Evolutionary conservation across 2,113 vertebrate genomes (phyloP), one percentile per base, ranked within the genome.

Genomic region (Merops nubicus): DNA sequence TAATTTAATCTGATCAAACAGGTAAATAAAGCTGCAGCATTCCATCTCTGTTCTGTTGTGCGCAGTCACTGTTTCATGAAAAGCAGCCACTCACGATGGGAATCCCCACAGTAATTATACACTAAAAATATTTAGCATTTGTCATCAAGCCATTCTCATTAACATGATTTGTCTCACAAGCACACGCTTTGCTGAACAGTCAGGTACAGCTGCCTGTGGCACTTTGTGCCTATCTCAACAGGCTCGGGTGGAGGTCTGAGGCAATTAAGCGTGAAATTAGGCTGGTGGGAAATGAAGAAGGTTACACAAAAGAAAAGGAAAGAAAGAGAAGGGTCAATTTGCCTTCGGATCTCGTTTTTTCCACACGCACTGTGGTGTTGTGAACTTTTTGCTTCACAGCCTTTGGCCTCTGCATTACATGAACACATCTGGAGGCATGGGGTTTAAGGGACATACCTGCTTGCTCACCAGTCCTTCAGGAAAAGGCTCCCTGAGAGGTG

Each of bases 1-100:
- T 67, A 81, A 91, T 88, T 83, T 34, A 86, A 94, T 78, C 69
- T 64, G 77, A 75, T 89, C 57, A 88, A 95, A 56, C 90, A 95
- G 90, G 90, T 85, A 93, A 96, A 95, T 56, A 85, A 67, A 82
- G 63, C 47, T 11, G 2, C 3, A 11, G 69, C 2, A 0, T 33
- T 78, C 64, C 29, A 2, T 33, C 73, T 74, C 89, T 23, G 12
- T 12, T 69, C 60, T 6, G 42, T 9, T 59, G 65, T 47, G 74
- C 57, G 40, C 9, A 72, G 81, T 28, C 89, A 34, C 74, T 2
- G 34, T 14, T 88, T 67, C 60, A 42, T 26, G 64, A 29, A 74
- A 81, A 84, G 87, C 89, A 93, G 69, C 28, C 47, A 26, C 88
- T 74, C 65, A 65, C 69, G 72, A 15, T 3, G 23, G 91, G 91